phyloP scores from a whole-genome alignment of 2,797 vertebrate genomes.

The Oryzias sinensis region DNA sequence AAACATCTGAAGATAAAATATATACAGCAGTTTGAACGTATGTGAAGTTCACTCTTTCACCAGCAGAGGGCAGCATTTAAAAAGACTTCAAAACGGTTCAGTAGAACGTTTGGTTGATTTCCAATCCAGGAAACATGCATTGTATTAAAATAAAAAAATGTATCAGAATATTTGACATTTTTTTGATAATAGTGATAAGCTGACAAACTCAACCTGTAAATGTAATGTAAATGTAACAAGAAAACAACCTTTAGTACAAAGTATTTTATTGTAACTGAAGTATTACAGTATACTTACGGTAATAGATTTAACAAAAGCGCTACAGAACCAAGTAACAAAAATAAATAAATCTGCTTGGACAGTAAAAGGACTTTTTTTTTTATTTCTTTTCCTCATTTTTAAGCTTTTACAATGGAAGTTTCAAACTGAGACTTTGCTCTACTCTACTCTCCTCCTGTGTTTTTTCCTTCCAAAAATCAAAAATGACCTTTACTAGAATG shows the following conservation, averaged over 20 bases:
- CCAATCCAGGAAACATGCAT: too few species aligned
- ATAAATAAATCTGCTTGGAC: constrained; percentile 73
- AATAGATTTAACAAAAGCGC: constrained; percentile 54
- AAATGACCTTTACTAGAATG: constrained; percentile 27
- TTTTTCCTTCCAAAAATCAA: too few species aligned
- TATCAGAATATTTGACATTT: too few species aligned
- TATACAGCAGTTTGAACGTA: too few species aligned
- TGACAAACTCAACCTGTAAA: too few species aligned
- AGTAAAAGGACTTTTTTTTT: constrained; percentile 21
- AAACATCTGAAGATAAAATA: too few species aligned
- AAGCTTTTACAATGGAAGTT: too few species aligned
- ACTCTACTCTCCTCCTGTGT: too few species aligned
- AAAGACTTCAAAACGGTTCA: not conserved
- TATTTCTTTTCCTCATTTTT: too few species aligned
- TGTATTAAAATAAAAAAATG: not conserved
- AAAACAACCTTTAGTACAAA: constrained; percentile 56
- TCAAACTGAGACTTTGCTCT: too few species aligned
- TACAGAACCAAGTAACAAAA: constrained; percentile 69
- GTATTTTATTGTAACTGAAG: constrained; percentile 79
- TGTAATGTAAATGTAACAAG: not conserved
- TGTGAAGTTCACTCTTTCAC: not conserved
- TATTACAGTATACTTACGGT: constrained; percentile 68
- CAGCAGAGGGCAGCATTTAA: constrained; percentile 43
- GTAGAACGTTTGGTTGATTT: too few species aligned
- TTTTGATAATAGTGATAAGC: too few species aligned